Percentiles rank a stretch among this genome's conserved stretches.
Evolutionary conservation across 2,888 invertebrate genomes (phyloP).

Genomic region (Thymelicus acteon): DNA sequence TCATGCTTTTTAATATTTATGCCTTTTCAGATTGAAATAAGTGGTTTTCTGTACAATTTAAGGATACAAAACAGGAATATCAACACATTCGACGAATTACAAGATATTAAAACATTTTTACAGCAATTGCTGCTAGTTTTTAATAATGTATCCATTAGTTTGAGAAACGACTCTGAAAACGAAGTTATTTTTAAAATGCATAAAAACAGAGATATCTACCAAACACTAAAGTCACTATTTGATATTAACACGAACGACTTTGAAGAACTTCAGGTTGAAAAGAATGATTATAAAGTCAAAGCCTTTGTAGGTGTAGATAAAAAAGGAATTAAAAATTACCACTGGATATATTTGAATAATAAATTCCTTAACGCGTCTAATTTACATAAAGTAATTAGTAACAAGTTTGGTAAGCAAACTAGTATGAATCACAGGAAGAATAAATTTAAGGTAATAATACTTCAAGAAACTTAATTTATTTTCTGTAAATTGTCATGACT

Average conservation of each 20-base stretch:
- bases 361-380: conserved; percentile 80
- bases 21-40: conserved; percentile 83
- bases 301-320: conserved; percentile 82
- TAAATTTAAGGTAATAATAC: conserved; percentile 59
- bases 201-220: conserved; percentile 81
- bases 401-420: conserved; percentile 51
- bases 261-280: conserved; percentile 70
- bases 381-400: conserved; percentile 61
- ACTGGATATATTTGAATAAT: conserved; percentile 88
- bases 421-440: conserved; percentile 42
- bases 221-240: conserved; percentile 73
- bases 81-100: conserved; percentile 81
- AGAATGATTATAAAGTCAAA: conserved; percentile 76
- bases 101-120: conserved; percentile 84
- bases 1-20: neutral
- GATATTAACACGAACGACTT: conserved; percentile 63
- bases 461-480: neutral
- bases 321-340: conserved; percentile 56
- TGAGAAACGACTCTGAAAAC: conserved; percentile 87
- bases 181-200: conserved; percentile 85
- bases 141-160: conserved; percentile 86
- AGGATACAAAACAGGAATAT: conserved; percentile 86
- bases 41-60: conserved; percentile 86
- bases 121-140: conserved; percentile 87
- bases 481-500: neutral